Conservation (phyloP, 2,113 vertebrate species). For the Odontesthes bonariensis region DNA sequence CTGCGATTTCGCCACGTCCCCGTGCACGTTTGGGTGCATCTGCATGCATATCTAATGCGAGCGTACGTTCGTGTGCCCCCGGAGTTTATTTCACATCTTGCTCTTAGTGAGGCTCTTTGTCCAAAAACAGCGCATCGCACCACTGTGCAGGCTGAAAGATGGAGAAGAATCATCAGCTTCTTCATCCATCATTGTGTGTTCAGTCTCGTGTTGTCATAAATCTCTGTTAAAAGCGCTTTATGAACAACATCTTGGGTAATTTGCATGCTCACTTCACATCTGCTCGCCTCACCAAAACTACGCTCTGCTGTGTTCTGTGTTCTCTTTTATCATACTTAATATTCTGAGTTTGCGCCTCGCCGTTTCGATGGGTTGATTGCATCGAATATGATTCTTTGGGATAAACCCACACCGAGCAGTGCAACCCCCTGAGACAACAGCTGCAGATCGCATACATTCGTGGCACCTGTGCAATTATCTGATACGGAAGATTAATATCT, state of each 20-base stretch:
- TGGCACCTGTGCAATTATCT: slow-evolving; percentile 62
- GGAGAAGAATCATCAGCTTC: slow-evolving; percentile 31
- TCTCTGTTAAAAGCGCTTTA: slow-evolving; percentile 18
- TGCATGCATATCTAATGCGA: slow-evolving; percentile 10
- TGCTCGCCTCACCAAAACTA: background rate
- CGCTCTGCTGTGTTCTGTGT: slow-evolving; percentile 1
- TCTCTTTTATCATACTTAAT: slow-evolving; percentile 20
- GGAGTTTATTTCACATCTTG: slow-evolving; percentile 28
- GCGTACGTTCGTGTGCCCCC: slow-evolving; percentile 5
- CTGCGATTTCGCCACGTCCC: slow-evolving; percentile 25
- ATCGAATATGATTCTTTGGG: slow-evolving; percentile 59
- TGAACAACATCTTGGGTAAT: slow-evolving; percentile 13
- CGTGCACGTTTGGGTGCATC: slow-evolving; percentile 16
- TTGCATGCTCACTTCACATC: background rate
- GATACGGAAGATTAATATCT: slow-evolving; percentile 61
- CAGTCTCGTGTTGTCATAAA: slow-evolving; percentile 35
- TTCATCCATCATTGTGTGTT: slow-evolving; percentile 8
- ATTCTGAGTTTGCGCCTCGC: slow-evolving; percentile 46
- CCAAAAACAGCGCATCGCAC: background rate
- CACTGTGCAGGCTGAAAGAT: background rate
- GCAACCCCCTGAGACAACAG: slow-evolving; percentile 26
- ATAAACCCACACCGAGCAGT: slow-evolving; percentile 39
- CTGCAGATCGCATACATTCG: slow-evolving; percentile 53
- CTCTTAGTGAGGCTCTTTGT: slow-evolving; percentile 15
- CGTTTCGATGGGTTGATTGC: no score